These are phyloP conservation scores for Tryphoninae sp. DNA, from an alignment of 2,888 invertebrate species.

Conservation along the genomic window DNA sequence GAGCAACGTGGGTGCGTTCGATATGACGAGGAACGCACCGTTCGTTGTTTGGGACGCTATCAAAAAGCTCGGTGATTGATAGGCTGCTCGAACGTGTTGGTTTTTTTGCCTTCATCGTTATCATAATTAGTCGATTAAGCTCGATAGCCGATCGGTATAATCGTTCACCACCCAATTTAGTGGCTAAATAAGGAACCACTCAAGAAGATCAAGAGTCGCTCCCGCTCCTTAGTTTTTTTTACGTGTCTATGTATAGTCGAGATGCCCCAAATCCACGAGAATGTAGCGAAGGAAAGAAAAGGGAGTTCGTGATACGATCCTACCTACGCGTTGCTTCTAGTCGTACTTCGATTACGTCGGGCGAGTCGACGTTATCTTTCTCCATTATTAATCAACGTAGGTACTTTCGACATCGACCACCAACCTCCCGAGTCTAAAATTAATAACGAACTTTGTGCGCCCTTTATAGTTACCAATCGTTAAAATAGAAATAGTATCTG, in stretches of 20 bases:
- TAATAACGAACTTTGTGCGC: too few relatives aligned
- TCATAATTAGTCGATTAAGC: constrained; percentile 78
- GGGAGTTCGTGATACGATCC: constrained; percentile 25
- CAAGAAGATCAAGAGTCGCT: constrained; percentile 14
- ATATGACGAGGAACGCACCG: constrained; percentile 5
- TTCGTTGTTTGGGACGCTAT: constrained; percentile 70
- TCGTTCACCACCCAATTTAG: constrained; percentile 72
- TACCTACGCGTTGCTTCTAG: neutral
- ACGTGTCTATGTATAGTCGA: neutral
- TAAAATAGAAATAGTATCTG: too few relatives aligned
- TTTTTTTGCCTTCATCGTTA: constrained; percentile 73
- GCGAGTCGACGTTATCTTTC: neutral
- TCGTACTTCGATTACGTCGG: neutral
- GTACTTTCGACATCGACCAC: neutral
- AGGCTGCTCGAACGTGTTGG: constrained; percentile 57
- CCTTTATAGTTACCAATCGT: too few relatives aligned
- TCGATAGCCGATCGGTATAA: constrained; percentile 72
- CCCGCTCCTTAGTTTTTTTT: constrained; percentile 1
- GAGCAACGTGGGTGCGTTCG: neutral
- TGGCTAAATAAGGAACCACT: constrained; percentile 66
- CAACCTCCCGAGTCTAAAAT: too few relatives aligned
- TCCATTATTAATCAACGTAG: constrained; percentile 11
- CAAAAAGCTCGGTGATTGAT: constrained; percentile 77
- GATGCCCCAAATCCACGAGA: constrained; percentile 11
- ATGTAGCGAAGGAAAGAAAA: constrained; percentile 4